Conservation (phyloP, 2,797 vertebrate species). For the Takifugu rubripes region DNA sequence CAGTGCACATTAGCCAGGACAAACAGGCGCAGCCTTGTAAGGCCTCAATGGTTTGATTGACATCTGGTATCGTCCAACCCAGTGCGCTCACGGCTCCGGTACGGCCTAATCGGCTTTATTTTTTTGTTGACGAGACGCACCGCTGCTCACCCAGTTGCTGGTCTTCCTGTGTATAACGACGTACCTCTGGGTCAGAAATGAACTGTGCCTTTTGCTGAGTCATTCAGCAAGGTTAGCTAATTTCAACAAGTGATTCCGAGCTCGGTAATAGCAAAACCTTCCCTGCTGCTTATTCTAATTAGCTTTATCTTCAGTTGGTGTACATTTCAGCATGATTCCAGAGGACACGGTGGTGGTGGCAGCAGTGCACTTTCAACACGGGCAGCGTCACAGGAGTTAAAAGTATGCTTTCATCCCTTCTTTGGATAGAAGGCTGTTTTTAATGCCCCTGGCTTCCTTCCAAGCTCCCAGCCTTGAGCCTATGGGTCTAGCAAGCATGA, state of each 20-base stretch:
- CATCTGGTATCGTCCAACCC: background rate
- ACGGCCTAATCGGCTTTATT: no score
- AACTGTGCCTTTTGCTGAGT: no score
- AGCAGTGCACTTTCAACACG: constrained; percentile 57
- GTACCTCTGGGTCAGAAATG: constrained; percentile 11
- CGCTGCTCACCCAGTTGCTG: constrained; percentile 12
- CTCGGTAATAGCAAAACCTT: constrained; percentile 35
- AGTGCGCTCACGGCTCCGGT: no score
- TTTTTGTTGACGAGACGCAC: no score
- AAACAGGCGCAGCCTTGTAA: background rate
- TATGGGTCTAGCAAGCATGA: constrained; percentile 71
- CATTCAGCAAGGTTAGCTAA: constrained; percentile 2
- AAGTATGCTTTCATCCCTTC: constrained; percentile 68
- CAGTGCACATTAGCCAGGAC: background rate
- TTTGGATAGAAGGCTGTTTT: constrained; percentile 70
- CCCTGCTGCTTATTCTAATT: constrained; percentile 61
- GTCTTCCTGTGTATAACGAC: constrained; percentile 14
- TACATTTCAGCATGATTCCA: constrained; percentile 59
- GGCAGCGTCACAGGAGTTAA: constrained; percentile 63
- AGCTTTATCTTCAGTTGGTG: constrained; percentile 46
- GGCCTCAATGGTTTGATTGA: background rate
- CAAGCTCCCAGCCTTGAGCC: constrained; percentile 59
- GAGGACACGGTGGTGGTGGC: constrained; percentile 47
- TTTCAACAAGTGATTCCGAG: constrained; percentile 28
- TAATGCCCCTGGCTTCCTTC: constrained; percentile 70